phyloP scores from a whole-genome alignment of 2,797 vertebrate species.

The Anabacerthia variegaticeps region DNA sequence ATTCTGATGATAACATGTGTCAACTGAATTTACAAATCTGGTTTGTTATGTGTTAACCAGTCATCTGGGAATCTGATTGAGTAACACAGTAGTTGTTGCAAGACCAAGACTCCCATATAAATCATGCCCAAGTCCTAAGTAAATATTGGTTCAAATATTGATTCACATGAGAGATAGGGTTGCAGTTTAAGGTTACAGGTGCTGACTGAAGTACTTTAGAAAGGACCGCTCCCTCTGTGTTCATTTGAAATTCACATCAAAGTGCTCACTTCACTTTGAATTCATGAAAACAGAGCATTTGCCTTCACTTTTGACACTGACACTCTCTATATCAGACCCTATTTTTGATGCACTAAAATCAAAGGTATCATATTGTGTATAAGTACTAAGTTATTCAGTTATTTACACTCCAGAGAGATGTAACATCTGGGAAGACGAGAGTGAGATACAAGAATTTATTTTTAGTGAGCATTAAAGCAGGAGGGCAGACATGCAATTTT shows the following conservation, averaged over 20 bases:
- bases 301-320: not conserved
- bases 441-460: not conserved
- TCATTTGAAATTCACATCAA: not conserved
- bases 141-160: slow-evolving; percentile 62
- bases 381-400: not conserved
- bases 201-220: not conserved
- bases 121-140: slow-evolving; percentile 35
- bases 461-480: not conserved
- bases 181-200: slow-evolving; percentile 40
- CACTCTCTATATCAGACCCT: not conserved
- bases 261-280: not conserved
- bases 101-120: slow-evolving; percentile 52
- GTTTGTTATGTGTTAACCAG: slow-evolving; percentile 63
- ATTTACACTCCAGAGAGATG: not conserved
- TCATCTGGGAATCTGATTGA: slow-evolving; percentile 54
- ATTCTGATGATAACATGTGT: not conserved
- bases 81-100: slow-evolving; percentile 62
- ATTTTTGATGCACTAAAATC: slow-evolving; percentile 6
- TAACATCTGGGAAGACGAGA: not conserved
- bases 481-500: not conserved
- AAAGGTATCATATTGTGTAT: not conserved
- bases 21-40: slow-evolving; percentile 1
- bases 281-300: not conserved
- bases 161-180: slow-evolving; percentile 34
- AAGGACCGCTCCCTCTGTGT: not conserved